phyloP scores from a whole-genome alignment of 2,888 invertebrate genomes.

The Leptopilina drosophilae region DNA sequence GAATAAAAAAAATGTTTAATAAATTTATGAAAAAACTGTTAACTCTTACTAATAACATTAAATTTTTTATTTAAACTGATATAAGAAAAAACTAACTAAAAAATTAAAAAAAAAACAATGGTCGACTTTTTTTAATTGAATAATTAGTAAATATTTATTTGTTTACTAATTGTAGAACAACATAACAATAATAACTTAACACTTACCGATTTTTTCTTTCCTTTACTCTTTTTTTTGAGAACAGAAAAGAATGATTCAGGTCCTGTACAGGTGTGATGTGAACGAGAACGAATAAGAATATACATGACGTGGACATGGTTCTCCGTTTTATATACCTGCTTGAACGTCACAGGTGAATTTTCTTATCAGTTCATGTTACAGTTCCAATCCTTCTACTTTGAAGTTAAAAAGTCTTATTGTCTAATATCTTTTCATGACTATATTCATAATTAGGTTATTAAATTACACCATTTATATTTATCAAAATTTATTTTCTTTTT shows the following conservation, averaged over 20 bases:
- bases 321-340: slow-evolving; percentile 73
- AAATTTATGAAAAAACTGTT: too few species aligned
- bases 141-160: neutral
- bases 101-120: neutral
- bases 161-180: neutral
- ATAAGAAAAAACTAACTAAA: neutral
- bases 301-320: slow-evolving; percentile 75
- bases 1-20: too few species aligned
- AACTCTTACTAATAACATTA: too few species aligned
- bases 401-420: slow-evolving; percentile 18
- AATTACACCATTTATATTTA: neutral
- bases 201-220: neutral
- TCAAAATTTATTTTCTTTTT: neutral
- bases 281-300: slow-evolving; percentile 68
- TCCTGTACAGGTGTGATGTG: slow-evolving; percentile 36
- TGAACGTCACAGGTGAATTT: slow-evolving; percentile 73
- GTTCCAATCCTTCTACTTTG: slow-evolving; percentile 10
- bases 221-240: neutral
- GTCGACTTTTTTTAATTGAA: neutral
- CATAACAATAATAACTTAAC: neutral
- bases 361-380: slow-evolving; percentile 68
- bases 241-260: neutral
- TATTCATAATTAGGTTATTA: neutral
- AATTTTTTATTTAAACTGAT: too few species aligned
- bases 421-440: slow-evolving; percentile 11